A percentile compares a stretch with the other conserved stretches of the same genome.
Conservation (phyloP, 2,113 vertebrate species). For the Laticauda colubrina region DNA sequence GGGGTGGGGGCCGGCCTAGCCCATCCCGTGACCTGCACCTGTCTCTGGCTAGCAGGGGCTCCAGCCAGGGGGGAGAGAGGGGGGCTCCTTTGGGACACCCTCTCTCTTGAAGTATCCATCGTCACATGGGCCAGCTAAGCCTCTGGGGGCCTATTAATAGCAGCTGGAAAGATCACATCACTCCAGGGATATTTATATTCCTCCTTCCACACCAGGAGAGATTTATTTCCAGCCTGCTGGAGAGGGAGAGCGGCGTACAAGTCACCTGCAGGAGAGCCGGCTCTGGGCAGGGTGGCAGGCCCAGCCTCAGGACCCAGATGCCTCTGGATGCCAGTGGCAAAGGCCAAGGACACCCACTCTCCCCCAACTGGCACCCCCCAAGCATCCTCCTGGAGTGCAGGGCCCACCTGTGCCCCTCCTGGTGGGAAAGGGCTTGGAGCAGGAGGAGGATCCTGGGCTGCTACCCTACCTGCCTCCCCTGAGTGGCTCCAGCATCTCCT, state of each 20-base stretch:
- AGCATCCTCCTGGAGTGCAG: neutral
- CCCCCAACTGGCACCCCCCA: neutral
- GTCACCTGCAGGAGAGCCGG: neutral
- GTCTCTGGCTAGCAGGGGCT: neutral
- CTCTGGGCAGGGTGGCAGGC: neutral
- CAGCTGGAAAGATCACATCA: slow-evolving; percentile 84
- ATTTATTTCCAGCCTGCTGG: slow-evolving; percentile 69
- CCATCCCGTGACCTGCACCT: neutral
- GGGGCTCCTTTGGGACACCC: slow-evolving; percentile 42
- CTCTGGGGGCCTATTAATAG: slow-evolving; percentile 83
- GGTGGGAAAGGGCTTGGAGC: neutral
- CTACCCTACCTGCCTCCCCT: neutral
- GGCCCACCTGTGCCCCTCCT: neutral
- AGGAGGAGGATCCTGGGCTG: neutral
- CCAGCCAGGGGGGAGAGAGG: neutral
- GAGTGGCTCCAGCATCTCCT: neutral
- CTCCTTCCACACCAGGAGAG: slow-evolving; percentile 80
- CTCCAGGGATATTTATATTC: slow-evolving; percentile 73
- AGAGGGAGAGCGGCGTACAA: slow-evolving; percentile 29
- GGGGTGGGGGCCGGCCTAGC: neutral
- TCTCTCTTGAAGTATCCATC: slow-evolving; percentile 78
- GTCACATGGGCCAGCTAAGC: slow-evolving; percentile 63
- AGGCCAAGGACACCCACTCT: neutral
- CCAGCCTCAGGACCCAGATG: neutral
- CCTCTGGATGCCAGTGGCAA: neutral